phyloP scores from a whole-genome alignment of 2,888 invertebrate genomes.

The Aporophyla lueneburgensis region DNA sequence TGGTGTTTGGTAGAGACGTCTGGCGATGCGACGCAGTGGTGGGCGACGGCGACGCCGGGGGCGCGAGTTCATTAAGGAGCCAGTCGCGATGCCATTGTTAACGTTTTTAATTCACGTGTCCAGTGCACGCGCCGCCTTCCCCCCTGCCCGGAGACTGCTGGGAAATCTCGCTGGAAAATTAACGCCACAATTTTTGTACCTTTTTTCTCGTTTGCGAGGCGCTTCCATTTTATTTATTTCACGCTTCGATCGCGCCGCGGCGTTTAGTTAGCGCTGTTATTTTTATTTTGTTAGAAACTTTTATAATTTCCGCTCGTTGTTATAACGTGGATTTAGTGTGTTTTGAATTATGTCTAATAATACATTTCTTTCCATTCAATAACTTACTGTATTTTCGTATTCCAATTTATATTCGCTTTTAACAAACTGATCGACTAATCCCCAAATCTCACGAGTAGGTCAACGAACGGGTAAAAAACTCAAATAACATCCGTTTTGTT shows the following conservation, averaged over 20 bases:
- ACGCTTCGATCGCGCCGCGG: conserved; percentile 85
- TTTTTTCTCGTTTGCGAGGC: conserved; percentile 84
- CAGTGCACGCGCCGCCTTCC: conserved; percentile 85
- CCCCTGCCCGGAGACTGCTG: conserved; percentile 82
- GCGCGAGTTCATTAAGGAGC: conserved; percentile 86
- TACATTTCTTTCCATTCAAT: conserved; percentile 20
- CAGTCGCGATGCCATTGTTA: conserved; percentile 87
- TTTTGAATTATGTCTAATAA: conserved; percentile 46
- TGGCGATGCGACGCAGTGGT: conserved; percentile 42
- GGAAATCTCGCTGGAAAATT: conserved; percentile 90
- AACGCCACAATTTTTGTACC: conserved; percentile 87
- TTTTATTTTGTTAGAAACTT: conserved; percentile 79
- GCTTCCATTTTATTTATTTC: conserved; percentile 89
- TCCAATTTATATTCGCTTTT: conserved; percentile 15
- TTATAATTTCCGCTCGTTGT: conserved; percentile 73
- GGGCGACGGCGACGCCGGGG: conserved; percentile 66
- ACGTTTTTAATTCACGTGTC: conserved; percentile 90
- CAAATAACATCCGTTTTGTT: conserved; percentile 75
- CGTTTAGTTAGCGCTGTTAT: conserved; percentile 84
- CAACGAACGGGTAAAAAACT: conserved; percentile 73
- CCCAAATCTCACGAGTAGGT: conserved; percentile 73
- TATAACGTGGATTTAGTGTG: conserved; percentile 58
- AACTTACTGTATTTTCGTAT: conserved; percentile 23
- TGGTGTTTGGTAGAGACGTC: conserved; percentile 64
- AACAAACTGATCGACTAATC: conserved; percentile 38